Evolutionary conservation across 30 jellyfish, hydroid and myxozoan genomes (phyloP).

Genomic region (Pelagia noctiluca): DNA sequence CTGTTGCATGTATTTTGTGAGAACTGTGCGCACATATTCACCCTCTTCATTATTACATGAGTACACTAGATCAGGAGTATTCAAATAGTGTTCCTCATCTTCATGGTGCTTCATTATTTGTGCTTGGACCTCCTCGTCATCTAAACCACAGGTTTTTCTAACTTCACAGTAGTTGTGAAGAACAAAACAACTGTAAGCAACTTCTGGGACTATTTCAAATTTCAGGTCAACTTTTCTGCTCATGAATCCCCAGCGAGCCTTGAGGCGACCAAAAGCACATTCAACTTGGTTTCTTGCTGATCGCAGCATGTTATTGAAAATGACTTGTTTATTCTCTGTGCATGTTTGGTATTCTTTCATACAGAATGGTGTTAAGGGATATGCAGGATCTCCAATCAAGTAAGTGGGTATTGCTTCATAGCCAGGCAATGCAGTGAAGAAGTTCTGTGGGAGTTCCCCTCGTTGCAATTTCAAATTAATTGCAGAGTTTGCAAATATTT

Average conservation of each 20-base stretch:
- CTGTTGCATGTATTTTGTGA: slow-evolving; percentile 21
- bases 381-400: slow-evolving; percentile 51
- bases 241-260: slow-evolving; percentile 68
- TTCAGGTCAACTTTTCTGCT: slow-evolving; percentile 51
- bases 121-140: slow-evolving; percentile 46
- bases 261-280: slow-evolving; percentile 77
- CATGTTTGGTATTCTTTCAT: slow-evolving; percentile 48
- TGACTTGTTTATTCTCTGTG: slow-evolving; percentile 29
- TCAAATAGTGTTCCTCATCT: slow-evolving; percentile 18
- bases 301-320: slow-evolving; percentile 49
- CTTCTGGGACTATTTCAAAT: slow-evolving; percentile 43
- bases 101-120: slow-evolving; percentile 28
- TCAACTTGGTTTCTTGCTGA: slow-evolving; percentile 18
- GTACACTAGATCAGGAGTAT: slow-evolving; percentile 45
- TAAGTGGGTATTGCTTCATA: slow-evolving; percentile 26
- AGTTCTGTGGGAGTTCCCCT: slow-evolving; percentile 23
- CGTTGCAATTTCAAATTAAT: slow-evolving; percentile 16
- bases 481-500: slow-evolving; percentile 54
- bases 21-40: slow-evolving; percentile 9
- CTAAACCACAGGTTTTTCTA: slow-evolving; percentile 13
- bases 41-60: slow-evolving; percentile 53
- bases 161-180: slow-evolving; percentile 74
- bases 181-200: slow-evolving; percentile 65
- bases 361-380: slow-evolving; percentile 50
- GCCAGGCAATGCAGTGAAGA: slow-evolving; percentile 11